These are phyloP conservation scores for Apodemia hepburni DNA, from an alignment of 2,888 invertebrate species.

Conservation along the genomic window DNA sequence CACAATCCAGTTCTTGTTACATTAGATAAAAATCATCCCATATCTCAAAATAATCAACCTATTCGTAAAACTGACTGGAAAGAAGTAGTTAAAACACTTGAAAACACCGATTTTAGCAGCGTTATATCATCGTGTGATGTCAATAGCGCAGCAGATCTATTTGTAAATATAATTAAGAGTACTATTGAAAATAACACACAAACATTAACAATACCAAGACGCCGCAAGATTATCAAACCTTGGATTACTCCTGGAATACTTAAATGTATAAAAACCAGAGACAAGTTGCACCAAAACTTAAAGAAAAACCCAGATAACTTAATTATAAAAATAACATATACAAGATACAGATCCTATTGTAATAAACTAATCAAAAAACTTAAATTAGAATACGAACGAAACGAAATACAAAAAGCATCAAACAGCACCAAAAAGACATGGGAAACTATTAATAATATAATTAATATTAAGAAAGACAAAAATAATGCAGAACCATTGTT, in stretches of 20 bases:
- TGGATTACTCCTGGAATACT: not conserved
- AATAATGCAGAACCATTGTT: too few relatives aligned
- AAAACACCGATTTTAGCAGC: not conserved
- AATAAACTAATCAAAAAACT: too few relatives aligned
- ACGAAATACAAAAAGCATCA: too few relatives aligned
- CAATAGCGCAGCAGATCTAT: not conserved
- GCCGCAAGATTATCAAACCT: not conserved
- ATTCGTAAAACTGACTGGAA: not conserved
- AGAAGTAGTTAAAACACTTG: not conserved
- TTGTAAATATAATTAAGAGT: not conserved
- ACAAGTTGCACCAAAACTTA: not conserved
- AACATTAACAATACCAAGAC: not conserved
- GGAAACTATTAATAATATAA: too few relatives aligned
- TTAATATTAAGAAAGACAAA: too few relatives aligned
- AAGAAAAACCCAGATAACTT: not conserved
- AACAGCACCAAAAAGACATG: too few relatives aligned
- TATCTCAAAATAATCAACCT: not conserved
- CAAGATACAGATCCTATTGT: too few relatives aligned
- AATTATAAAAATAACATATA: too few relatives aligned
- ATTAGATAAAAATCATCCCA: not conserved
- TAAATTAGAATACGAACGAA: too few relatives aligned
- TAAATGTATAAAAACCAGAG: not conserved
- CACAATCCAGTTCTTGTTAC: not conserved
- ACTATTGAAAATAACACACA: not conserved
- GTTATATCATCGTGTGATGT: not conserved